phyloP scores from a whole-genome alignment of 1,140 invertebrate genomes.

The Kradibia gibbosae region DNA sequence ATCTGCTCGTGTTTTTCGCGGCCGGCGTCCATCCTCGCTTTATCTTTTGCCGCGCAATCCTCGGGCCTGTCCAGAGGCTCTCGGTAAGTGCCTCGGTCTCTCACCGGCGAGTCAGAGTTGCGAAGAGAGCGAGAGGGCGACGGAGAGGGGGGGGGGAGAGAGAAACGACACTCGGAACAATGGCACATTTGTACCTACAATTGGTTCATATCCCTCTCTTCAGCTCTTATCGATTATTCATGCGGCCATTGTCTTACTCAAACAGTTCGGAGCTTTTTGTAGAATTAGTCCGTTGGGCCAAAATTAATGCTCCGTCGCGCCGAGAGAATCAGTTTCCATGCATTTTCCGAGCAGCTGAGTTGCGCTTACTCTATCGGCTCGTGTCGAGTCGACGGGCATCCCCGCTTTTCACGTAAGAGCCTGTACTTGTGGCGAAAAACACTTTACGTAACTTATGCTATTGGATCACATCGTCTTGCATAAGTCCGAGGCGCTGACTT shows the following conservation, averaged over 20 bases:
- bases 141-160: neutral
- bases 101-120: slow-evolving; percentile 15
- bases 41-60: neutral
- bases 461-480: too few relatives aligned
- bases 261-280: neutral
- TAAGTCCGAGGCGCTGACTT: too few relatives aligned
- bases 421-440: too few relatives aligned
- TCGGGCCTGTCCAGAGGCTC: too few relatives aligned
- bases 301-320: neutral
- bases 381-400: neutral
- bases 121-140: neutral
- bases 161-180: slow-evolving; percentile 18
- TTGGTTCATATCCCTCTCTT: slow-evolving; percentile 25
- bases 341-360: neutral
- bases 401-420: neutral
- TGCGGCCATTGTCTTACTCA: slow-evolving; percentile 22
- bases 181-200: slow-evolving; percentile 33
- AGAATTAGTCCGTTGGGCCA: neutral
- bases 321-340: neutral
- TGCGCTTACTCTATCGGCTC: neutral
- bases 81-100: neutral
- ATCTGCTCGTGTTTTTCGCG: slow-evolving; percentile 18
- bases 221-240: slow-evolving; percentile 23
- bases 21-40: neutral
- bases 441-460: too few relatives aligned